These are phyloP conservation scores for Emydura subglobosa DNA, from an alignment of 2,113 vertebrate genomes.

Conservation along the genomic window DNA sequence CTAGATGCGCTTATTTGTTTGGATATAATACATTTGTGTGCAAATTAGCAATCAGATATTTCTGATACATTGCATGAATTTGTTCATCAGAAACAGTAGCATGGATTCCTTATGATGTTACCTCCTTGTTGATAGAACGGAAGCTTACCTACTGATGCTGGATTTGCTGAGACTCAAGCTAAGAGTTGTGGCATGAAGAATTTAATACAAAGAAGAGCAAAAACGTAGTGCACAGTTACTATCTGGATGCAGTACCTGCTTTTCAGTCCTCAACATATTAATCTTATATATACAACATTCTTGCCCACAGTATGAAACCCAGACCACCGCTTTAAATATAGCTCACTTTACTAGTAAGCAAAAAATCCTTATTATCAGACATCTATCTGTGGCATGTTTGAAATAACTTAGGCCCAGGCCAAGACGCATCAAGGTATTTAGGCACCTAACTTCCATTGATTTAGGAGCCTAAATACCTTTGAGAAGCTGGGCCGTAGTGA, in stretches of 20 bases:
- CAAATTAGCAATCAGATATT: not conserved
- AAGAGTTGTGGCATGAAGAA: not conserved
- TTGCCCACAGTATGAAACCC: not conserved
- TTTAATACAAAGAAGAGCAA: not conserved
- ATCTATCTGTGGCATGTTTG: not conserved
- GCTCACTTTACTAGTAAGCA: not conserved
- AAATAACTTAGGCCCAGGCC: not conserved
- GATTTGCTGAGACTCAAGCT: too few relatives aligned
- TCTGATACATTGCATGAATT: not conserved
- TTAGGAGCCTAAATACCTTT: not conserved
- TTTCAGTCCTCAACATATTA: conserved; percentile 5
- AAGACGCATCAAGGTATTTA: not conserved
- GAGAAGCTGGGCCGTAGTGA: not conserved
- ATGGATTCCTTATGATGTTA: not conserved
- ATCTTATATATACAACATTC: conserved; percentile 2
- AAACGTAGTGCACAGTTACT: not conserved
- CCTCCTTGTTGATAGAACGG: not conserved
- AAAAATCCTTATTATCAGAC: not conserved
- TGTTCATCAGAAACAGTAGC: not conserved
- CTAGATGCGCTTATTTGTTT: not conserved
- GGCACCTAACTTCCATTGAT: not conserved
- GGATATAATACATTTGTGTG: not conserved
- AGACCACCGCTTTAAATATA: not conserved
- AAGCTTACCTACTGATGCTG: too few relatives aligned
- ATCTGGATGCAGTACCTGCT: not conserved